These are phyloP conservation scores for Hoplias malabaricus DNA, from an alignment of 2,113 vertebrate genomes.

Conservation along the genomic window DNA sequence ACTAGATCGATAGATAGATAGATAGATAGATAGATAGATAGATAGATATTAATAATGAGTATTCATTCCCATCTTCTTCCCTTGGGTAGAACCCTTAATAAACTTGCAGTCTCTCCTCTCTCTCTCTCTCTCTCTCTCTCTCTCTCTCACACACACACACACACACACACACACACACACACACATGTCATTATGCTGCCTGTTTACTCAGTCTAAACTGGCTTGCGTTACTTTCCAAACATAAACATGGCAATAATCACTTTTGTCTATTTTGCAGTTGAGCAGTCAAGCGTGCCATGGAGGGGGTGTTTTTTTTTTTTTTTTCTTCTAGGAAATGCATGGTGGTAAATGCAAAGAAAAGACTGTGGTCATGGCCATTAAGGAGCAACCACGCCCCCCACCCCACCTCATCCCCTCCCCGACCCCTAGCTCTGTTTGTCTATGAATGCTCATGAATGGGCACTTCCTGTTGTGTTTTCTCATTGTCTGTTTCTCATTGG, in stretches of 20 bases:
- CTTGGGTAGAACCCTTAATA: not conserved
- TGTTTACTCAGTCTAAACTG: constrained; percentile 71
- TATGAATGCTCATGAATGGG: constrained; percentile 56
- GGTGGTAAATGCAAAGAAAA: constrained; percentile 62
- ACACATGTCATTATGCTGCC: constrained; percentile 59
- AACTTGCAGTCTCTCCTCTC: not conserved
- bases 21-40: too few relatives aligned
- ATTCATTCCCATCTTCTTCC: too few relatives aligned
- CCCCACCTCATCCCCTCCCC: constrained; percentile 64
- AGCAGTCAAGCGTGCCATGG: constrained; percentile 67
- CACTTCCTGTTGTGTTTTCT: constrained; percentile 72
- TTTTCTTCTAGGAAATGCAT: constrained; percentile 66
- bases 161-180: constrained; percentile 16
- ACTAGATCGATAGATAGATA: too few relatives aligned
- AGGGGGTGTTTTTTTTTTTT: too few relatives aligned
- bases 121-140: not conserved
- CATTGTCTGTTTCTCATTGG: constrained; percentile 63
- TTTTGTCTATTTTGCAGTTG: constrained; percentile 74
- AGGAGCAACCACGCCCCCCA: too few relatives aligned
- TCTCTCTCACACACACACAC: not conserved
- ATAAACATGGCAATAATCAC: constrained; percentile 70
- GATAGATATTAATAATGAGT: too few relatives aligned
- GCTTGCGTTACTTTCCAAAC: constrained; percentile 73
- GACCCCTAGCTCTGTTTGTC: constrained; percentile 59
- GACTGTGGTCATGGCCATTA: constrained; percentile 44